Conservation (phyloP, 2,113 vertebrate species). For the Eulemur rufifrons region DNA sequence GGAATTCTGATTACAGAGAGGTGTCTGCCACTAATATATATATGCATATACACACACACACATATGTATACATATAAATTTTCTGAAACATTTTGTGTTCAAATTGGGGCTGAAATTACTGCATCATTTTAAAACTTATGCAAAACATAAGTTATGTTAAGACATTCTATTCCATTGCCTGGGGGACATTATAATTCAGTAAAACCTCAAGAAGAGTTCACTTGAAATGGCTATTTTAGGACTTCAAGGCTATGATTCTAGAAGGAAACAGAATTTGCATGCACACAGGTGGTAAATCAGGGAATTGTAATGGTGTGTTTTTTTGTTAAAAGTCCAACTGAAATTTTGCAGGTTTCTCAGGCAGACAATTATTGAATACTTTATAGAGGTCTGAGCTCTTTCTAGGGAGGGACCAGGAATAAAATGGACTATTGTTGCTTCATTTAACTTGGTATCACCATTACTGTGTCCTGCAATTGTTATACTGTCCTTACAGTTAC, state of each 20-base stretch:
- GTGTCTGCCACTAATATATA: not conserved
- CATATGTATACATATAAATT: not conserved
- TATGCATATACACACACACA: too few relatives aligned
- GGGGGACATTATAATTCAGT: not conserved
- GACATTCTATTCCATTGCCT: not conserved
- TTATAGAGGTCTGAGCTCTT: not conserved
- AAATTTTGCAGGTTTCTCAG: not conserved
- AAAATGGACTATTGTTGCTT: not conserved
- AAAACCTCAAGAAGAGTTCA: not conserved
- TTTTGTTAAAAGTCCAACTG: not conserved
- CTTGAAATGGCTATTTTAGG: not conserved
- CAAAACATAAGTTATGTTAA: not conserved
- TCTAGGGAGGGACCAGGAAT: not conserved
- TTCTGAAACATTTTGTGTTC: not conserved
- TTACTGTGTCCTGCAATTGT: not conserved
- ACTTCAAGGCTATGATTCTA: not conserved
- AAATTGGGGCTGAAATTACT: not conserved
- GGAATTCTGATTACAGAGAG: not conserved
- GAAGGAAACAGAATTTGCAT: not conserved
- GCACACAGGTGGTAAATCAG: not conserved
- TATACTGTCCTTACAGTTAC: not conserved
- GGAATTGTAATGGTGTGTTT: rapidly evolving
- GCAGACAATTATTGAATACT: not conserved
- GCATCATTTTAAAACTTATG: not conserved
- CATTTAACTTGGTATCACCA: not conserved